Evolutionary conservation across 2,113 vertebrate species (phyloP).

Genomic region (Myotis lucifugus): DNA sequence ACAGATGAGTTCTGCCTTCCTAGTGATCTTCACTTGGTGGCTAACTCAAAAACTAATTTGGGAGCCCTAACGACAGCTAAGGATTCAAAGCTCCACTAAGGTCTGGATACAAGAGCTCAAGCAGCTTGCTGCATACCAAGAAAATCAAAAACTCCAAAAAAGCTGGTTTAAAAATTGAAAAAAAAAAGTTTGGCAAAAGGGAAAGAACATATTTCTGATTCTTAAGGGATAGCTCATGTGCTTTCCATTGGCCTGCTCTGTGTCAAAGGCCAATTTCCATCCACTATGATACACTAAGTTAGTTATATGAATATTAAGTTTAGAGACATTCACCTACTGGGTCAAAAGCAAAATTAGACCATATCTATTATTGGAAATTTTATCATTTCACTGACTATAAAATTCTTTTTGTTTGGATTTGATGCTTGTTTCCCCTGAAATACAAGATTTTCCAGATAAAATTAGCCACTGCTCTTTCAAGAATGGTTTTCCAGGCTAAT

Average conservation of each 20-base stretch:
- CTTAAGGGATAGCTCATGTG: slow-evolving; percentile 3
- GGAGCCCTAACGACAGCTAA: neutral
- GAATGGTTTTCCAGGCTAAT: slow-evolving; percentile 53
- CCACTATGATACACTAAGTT: slow-evolving; percentile 11
- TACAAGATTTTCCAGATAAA: slow-evolving; percentile 66
- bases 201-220: slow-evolving; percentile 30
- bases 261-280: slow-evolving; percentile 43
- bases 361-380: neutral
- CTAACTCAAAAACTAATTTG: slow-evolving; percentile 41
- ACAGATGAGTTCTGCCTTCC: neutral
- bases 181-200: slow-evolving; percentile 13
- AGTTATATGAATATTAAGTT: slow-evolving; percentile 57
- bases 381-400: slow-evolving; percentile 20
- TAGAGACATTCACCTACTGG: slow-evolving; percentile 56
- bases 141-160: neutral
- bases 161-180: slow-evolving; percentile 27
- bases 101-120: neutral
- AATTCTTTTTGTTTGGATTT: slow-evolving; percentile 57
- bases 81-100: neutral
- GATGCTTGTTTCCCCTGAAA: slow-evolving; percentile 45
- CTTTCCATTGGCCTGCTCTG: slow-evolving; percentile 3
- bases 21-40: neutral
- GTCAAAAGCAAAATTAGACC: slow-evolving; percentile 55
- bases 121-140: neutral
- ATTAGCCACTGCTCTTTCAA: slow-evolving; percentile 63